A percentile compares a stretch with the other conserved stretches of the same genome.
Conservation (phyloP, 2,797 vertebrate species). For the Chanos chanos region DNA sequence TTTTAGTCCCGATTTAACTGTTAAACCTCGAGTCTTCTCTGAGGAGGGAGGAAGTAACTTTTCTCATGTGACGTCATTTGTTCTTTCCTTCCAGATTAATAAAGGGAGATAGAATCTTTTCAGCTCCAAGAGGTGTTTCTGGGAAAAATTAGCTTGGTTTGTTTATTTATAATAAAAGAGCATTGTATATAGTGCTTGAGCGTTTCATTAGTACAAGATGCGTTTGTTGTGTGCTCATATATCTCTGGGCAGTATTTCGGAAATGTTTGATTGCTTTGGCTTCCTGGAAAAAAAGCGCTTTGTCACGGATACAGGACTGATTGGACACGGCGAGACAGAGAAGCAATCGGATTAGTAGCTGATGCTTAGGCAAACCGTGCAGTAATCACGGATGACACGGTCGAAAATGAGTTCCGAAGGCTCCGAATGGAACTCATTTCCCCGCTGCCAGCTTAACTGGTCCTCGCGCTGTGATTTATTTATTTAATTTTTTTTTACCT, state of each 20-base stretch:
- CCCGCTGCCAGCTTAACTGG: constrained; percentile 10
- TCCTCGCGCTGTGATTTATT: too few relatives aligned
- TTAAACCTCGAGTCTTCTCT: too few relatives aligned
- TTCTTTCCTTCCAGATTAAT: too few relatives aligned
- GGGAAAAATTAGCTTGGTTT: background rate
- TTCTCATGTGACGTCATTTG: too few relatives aligned
- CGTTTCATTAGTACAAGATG: constrained; percentile 20
- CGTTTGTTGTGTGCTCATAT: constrained; percentile 21
- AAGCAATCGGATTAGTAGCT: constrained; percentile 31
- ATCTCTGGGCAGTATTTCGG: constrained; percentile 26
- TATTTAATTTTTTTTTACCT: too few relatives aligned
- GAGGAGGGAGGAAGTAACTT: too few relatives aligned
- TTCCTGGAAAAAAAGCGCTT: constrained; percentile 13
- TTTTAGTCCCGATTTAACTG: too few relatives aligned
- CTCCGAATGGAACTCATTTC: constrained; percentile 17
- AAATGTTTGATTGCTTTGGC: constrained; percentile 30
- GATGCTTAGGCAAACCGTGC: background rate
- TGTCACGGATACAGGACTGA: constrained; percentile 10
- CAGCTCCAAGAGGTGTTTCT: too few relatives aligned
- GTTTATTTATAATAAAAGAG: too few relatives aligned
- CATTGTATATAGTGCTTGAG: too few relatives aligned
- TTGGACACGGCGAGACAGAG: constrained; percentile 18
- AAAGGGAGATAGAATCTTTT: too few relatives aligned
- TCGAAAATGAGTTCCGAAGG: constrained; percentile 14
- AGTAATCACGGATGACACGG: constrained; percentile 24